These are phyloP conservation scores for Trichonephila inaurata DNA, from an alignment of 1,140 invertebrate genomes.

Conservation along the genomic window DNA sequence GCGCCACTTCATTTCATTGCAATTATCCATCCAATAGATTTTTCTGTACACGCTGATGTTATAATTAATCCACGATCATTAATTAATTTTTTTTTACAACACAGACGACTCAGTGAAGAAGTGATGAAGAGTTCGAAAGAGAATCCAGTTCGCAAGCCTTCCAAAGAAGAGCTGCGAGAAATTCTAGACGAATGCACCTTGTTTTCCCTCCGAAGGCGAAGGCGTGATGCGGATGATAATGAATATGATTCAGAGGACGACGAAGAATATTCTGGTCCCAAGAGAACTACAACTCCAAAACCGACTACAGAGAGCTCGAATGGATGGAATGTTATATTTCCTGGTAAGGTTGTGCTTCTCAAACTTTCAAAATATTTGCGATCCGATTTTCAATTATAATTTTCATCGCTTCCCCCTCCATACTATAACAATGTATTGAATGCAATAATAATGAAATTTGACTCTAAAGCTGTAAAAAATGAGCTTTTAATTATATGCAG, in stretches of 20 bases:
- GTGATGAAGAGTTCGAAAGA: constrained; percentile 8
- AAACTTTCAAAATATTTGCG: too few species aligned
- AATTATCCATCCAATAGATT: too few species aligned
- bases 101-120: constrained; percentile 13
- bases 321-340: constrained; percentile 56
- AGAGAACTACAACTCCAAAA: neutral
- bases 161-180: neutral
- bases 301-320: neutral
- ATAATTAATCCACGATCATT: too few species aligned
- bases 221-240: neutral
- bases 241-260: neutral
- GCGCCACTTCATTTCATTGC: too few species aligned
- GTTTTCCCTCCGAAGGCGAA: neutral
- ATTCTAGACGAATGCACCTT: constrained; percentile 38
- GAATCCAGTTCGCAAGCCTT: neutral
- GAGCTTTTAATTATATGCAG: too few species aligned
- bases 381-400: too few species aligned
- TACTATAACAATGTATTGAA: too few species aligned
- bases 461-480: too few species aligned
- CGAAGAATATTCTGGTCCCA: neutral
- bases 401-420: too few species aligned
- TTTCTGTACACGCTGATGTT: too few species aligned
- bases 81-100: neutral
- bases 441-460: too few species aligned
- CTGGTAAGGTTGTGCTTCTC: neutral